These are phyloP conservation scores for Dioctria rufipes DNA, from an alignment of 2,888 invertebrate genomes.

Conservation along the genomic window DNA sequence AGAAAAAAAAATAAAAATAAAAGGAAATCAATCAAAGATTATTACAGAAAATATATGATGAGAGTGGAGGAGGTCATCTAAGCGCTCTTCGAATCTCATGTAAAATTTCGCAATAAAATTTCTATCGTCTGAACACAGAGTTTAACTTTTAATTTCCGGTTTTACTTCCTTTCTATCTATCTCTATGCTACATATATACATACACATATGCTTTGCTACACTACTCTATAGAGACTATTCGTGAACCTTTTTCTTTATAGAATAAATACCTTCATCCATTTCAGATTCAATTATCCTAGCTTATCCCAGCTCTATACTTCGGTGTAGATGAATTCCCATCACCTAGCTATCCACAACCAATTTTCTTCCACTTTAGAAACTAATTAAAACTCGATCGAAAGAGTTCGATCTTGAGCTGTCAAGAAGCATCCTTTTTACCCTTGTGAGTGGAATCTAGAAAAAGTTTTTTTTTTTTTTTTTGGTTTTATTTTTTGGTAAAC, in stretches of 20 bases:
- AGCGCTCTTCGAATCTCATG: background rate
- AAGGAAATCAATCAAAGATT: constrained; percentile 1
- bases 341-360: constrained; percentile 15
- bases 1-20: constrained; percentile 44
- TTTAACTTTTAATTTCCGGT: constrained; percentile 42
- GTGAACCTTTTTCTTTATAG: background rate
- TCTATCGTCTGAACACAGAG: background rate
- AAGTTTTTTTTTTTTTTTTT: background rate
- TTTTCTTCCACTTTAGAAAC: constrained; percentile 51
- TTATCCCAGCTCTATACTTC: background rate
- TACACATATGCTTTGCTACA: too few species aligned
- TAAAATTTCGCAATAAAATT: constrained; percentile 14
- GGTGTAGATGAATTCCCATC: too few species aligned
- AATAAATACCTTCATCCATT: background rate
- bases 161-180: background rate
- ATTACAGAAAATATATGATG: background rate
- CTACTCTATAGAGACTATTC: too few species aligned
- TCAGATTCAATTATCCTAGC: constrained; percentile 25
- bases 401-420: constrained; percentile 25
- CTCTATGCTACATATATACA: background rate
- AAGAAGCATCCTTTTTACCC: constrained; percentile 11
- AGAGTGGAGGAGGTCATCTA: background rate
- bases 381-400: constrained; percentile 51
- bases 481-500: background rate
- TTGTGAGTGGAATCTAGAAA: background rate